Percentiles rank a stretch among this genome's conserved stretches.
These are phyloP conservation scores for Ciona savignyi DNA, from an alignment of 23 tunicate genomes.

Conservation along the genomic window DNA sequence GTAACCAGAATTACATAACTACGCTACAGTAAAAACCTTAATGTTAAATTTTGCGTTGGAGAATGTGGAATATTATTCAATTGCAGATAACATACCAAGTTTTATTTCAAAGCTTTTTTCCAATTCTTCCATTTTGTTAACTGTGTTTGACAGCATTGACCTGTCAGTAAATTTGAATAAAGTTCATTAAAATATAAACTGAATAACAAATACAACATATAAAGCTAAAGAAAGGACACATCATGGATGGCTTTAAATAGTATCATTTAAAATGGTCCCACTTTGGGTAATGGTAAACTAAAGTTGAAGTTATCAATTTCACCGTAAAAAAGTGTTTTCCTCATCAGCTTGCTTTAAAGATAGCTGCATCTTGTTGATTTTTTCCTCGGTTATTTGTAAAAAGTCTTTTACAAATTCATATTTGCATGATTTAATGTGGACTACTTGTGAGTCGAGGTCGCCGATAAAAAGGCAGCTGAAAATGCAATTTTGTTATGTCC, in stretches of 20 bases:
- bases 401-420: slow-evolving; percentile 81
- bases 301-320: too few species aligned
- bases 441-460: slow-evolving; percentile 26
- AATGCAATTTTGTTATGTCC: neutral
- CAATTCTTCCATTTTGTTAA: slow-evolving; percentile 58
- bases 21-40: too few species aligned
- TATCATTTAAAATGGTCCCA: too few species aligned
- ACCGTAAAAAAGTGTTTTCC: slow-evolving; percentile 79
- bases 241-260: too few species aligned
- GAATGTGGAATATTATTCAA: neutral
- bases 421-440: slow-evolving; percentile 36
- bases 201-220: too few species aligned
- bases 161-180: slow-evolving; percentile 25
- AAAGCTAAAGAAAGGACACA: too few species aligned
- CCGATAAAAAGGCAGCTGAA: slow-evolving; percentile 71
- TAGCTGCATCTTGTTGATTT: slow-evolving; percentile 42
- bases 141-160: slow-evolving; percentile 74
- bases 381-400: slow-evolving; percentile 52
- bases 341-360: slow-evolving; percentile 71
- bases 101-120: slow-evolving; percentile 62
- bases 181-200: too few species aligned
- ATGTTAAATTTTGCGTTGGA: too few species aligned
- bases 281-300: too few species aligned
- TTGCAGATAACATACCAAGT: slow-evolving; percentile 28
- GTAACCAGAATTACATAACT: too few species aligned